Conservation (phyloP, 2,797 vertebrate species). For the Poliocrania exsul region DNA sequence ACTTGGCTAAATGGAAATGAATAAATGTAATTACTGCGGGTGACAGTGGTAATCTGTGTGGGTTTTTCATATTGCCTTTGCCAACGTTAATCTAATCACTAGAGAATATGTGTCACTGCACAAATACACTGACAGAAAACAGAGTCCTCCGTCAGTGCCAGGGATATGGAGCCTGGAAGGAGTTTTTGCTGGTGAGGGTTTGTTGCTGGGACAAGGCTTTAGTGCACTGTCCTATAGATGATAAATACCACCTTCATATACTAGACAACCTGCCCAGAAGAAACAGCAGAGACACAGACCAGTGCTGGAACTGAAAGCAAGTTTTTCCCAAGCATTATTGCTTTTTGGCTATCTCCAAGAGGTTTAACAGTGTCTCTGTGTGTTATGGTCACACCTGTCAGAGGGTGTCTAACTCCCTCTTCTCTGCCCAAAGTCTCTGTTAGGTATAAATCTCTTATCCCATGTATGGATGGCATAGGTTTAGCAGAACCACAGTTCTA, state of each 20-base stretch:
- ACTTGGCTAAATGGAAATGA: constrained; percentile 88
- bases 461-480: neutral
- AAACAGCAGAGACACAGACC: neutral
- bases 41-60: constrained; percentile 87
- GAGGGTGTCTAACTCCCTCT: neutral
- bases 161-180: constrained; percentile 19
- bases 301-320: neutral
- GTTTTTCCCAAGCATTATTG: neutral
- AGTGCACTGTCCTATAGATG: neutral
- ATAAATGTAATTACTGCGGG: constrained; percentile 88
- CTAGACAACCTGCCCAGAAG: neutral
- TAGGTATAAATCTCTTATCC: neutral
- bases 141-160: constrained; percentile 75
- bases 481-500: neutral
- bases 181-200: neutral
- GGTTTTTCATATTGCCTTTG: constrained; percentile 87
- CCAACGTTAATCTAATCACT: constrained; percentile 85
- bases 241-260: neutral
- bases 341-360: neutral
- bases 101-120: constrained; percentile 83
- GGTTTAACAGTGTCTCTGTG: neutral
- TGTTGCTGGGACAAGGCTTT: neutral
- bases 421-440: neutral
- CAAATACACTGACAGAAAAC: constrained; percentile 81
- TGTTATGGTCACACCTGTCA: neutral